phyloP scores from a whole-genome alignment of 2,888 invertebrate species.

The Pristionchus mayeri region DNA sequence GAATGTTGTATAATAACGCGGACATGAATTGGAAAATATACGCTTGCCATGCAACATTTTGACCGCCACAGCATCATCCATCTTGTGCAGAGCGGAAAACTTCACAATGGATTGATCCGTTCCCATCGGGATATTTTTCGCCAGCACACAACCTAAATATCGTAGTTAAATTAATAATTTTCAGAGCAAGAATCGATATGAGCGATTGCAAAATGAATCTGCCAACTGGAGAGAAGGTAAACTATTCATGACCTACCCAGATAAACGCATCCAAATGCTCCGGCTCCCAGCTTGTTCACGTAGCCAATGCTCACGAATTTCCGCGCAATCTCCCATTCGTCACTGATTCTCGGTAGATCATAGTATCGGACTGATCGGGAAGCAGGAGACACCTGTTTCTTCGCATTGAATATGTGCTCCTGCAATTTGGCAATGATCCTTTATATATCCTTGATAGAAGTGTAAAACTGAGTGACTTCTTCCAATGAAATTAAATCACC shows the following conservation, averaged over 20 bases:
- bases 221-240: too few species aligned
- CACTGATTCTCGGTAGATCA: not conserved
- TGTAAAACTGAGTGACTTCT: too few species aligned
- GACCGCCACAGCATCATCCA: not conserved
- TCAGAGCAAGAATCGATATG: too few species aligned
- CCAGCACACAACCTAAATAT: not conserved
- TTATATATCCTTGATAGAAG: too few species aligned
- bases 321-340: slow-evolving; percentile 18
- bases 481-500: not conserved
- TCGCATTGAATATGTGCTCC: too few species aligned
- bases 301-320: slow-evolving; percentile 13
- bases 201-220: too few species aligned
- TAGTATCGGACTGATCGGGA: slow-evolving; percentile 12
- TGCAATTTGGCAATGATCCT: too few species aligned
- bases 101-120: not conserved
- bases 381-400: not conserved
- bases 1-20: not conserved
- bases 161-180: not conserved
- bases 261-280: not conserved
- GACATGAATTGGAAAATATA: not conserved
- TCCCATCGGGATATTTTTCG: not conserved
- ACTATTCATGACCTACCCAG: not conserved
- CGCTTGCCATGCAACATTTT: slow-evolving; percentile 7
- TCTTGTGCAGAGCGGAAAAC: not conserved
- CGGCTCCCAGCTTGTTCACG: not conserved